These are phyloP conservation scores for Passer montanus DNA, from an alignment of 2,113 vertebrate genomes.

Conservation along the genomic window DNA sequence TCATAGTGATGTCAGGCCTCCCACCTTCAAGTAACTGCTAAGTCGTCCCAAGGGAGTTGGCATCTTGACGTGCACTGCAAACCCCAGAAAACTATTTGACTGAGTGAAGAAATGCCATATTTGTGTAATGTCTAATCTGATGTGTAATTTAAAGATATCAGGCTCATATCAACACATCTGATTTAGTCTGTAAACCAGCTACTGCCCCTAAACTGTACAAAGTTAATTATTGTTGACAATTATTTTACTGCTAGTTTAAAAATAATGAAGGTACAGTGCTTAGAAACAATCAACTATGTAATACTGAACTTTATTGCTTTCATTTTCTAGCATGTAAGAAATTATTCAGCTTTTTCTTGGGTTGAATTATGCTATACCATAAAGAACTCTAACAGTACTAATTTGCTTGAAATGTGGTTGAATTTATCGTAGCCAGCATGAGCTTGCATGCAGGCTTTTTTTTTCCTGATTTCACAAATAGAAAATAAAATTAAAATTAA, in stretches of 20 bases:
- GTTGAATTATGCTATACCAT: not conserved
- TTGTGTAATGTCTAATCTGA: not conserved
- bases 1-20: not conserved
- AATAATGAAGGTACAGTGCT: not conserved
- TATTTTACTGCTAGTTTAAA: conserved; percentile 28
- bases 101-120: not conserved
- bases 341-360: conserved; percentile 15
- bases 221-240: not conserved
- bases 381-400: not conserved
- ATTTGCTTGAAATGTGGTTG: conserved; percentile 53
- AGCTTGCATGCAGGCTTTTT: not conserved
- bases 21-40: not conserved
- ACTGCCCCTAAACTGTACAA: not conserved
- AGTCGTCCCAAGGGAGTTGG: not conserved
- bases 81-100: not conserved
- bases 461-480: not conserved
- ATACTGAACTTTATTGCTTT: not conserved
- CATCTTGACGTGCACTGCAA: not conserved
- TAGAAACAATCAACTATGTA: conserved; percentile 20
- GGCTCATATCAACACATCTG: not conserved
- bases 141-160: not conserved
- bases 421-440: not conserved
- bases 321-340: not conserved
- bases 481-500: not conserved
- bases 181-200: not conserved